Base-by-base conservation (phyloP, 2,113 vertebrate genomes). In the Loxodonta africana region DNA sequence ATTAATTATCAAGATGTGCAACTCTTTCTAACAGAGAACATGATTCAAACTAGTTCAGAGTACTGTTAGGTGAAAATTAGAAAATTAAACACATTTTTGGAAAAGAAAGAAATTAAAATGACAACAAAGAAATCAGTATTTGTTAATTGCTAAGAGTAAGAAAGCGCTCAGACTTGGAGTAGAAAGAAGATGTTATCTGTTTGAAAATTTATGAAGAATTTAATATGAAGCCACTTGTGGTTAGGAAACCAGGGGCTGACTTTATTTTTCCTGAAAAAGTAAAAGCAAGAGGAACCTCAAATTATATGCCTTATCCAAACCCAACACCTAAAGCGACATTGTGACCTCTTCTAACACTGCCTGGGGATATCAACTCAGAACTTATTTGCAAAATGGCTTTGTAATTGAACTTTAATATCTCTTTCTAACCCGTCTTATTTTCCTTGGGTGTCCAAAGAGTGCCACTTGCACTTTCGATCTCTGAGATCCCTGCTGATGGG, bases 261-360 rank as follows among this genome's bases (percentile, higher is more conserved):
- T 74, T 95, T 95, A 84, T 88, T 97, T 98, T 96, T 97, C 77
- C 94, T 97, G 62, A 85, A 92, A 95, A 92, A 92, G 17, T 11
- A 65, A 81, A 95, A 97, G 60, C 21, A 96, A 94, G 67, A 78
- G 8, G 71, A 53, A 95, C 93, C 84, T 90, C 81, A 90, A 96
- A 95, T 97, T 96, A 91, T 76, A 96, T 25, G 65, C 67, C 9
- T 93, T 51, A 8, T 86, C 76, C 84, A 83, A 95, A 78, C 65
- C 37, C 20, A 83, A 82, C 84, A 98, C 97, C 95, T 95, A 95
- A 90, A 92, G 77, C 92, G 82, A 84, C 88, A 69, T n/a, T 77
- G 53, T 46, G 65, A 90, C 94, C 86, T 73, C 81, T 81, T 48
- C 33, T 85, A 62, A 97, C 53, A 44, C 78, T 94, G 73, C 74